Evolutionary conservation across 2,888 invertebrate genomes (phyloP).

Genomic region (Allacma fusca): DNA sequence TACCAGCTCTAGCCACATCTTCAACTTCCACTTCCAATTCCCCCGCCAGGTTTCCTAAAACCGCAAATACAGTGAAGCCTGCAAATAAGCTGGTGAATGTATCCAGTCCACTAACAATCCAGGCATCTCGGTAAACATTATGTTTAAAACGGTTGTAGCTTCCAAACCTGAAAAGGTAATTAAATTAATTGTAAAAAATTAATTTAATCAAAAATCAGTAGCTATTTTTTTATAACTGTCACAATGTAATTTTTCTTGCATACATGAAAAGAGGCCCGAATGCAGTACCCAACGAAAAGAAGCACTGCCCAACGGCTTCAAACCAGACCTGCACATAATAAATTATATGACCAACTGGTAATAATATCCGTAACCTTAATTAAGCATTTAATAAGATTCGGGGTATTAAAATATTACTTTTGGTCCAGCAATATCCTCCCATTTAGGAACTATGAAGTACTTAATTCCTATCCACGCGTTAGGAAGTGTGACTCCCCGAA

Average conservation of each 20-base stretch:
- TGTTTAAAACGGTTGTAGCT: conserved; percentile 39
- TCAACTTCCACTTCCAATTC: conserved; percentile 69
- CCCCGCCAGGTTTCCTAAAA: conserved; percentile 77
- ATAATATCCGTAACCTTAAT: too few relatives aligned
- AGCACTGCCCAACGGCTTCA: conserved; percentile 81
- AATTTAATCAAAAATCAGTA: too few relatives aligned
- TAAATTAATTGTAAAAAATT: too few relatives aligned
- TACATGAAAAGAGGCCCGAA: conserved; percentile 73
- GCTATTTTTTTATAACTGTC: too few relatives aligned
- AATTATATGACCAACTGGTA: background rate
- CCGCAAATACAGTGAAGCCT: conserved; percentile 75
- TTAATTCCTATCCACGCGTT: conserved; percentile 77
- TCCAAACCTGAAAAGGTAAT: conserved; percentile 21
- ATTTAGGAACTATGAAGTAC: conserved; percentile 81
- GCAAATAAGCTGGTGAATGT: conserved; percentile 84
- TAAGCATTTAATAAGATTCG: too few relatives aligned
- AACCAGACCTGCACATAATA: conserved; percentile 74
- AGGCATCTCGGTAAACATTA: conserved; percentile 70
- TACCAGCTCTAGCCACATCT: conserved; percentile 76
- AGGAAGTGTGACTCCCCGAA: conserved; percentile 68
- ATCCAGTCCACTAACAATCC: conserved; percentile 80
- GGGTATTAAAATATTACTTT: conserved; percentile 6
- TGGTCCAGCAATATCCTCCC: conserved; percentile 74
- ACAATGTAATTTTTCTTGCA: background rate
- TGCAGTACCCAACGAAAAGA: conserved; percentile 74